These are phyloP conservation scores for Leptinotarsa peninsularis DNA, from an alignment of 2,888 invertebrate genomes.

Conservation along the genomic window DNA sequence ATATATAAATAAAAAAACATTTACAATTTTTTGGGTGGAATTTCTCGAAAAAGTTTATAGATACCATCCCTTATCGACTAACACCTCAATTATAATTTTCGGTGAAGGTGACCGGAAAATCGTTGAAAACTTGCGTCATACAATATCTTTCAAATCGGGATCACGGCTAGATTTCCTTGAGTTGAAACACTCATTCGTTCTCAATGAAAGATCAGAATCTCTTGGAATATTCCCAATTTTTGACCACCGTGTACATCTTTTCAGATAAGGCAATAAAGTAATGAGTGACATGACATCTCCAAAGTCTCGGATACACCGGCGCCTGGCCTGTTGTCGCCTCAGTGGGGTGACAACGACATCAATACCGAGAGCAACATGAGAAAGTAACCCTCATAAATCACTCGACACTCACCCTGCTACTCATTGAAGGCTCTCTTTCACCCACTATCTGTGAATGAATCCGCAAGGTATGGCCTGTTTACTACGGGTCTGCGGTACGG, in stretches of 20 bases:
- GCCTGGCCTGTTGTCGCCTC: slow-evolving; percentile 51
- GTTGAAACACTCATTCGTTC: no score
- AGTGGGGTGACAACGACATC: slow-evolving; percentile 31
- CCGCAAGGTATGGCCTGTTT: slow-evolving; percentile 8
- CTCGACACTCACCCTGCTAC: slow-evolving; percentile 15
- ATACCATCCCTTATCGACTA: no score
- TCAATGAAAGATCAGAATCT: neutral
- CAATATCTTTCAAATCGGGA: no score
- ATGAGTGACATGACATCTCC: slow-evolving; percentile 25
- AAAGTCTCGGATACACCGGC: slow-evolving; percentile 48
- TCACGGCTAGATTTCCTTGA: no score
- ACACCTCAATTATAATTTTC: no score
- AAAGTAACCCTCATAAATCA: slow-evolving; percentile 14
- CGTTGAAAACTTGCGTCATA: no score
- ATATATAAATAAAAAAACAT: no score
- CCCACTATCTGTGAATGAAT: slow-evolving; percentile 17
- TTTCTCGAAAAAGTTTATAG: no score
- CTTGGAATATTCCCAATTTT: neutral
- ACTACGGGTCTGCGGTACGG: neutral
- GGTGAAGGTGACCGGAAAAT: no score
- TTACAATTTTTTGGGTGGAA: no score
- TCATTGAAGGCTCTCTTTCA: neutral
- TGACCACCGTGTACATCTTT: neutral
- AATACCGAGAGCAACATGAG: slow-evolving; percentile 4
- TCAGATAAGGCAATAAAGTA: slow-evolving; percentile 10